Evolutionary conservation across 2,113 vertebrate genomes (phyloP), one percentile per base, ranked within the genome.

Genomic region (Lamprotornis superbus): DNA sequence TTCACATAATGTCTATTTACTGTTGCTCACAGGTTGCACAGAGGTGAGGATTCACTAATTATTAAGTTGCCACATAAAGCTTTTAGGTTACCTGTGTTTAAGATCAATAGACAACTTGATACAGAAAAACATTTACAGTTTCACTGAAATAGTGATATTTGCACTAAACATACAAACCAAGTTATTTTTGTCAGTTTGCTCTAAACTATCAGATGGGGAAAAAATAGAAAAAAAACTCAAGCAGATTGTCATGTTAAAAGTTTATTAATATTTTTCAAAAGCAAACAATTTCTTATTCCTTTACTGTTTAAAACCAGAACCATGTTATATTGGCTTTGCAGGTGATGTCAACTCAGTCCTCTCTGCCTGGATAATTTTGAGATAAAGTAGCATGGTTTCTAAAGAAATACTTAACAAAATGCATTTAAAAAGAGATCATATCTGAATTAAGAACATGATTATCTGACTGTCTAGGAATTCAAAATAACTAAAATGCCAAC

Each of bases 381-480:
- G 31, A 74, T 49, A 20, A 60, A 63, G 23, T 30, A 75, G 31
- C 5, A 39, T 7, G 40, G 17, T n/a, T 76, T 31, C 70, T 68
- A 83, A 88, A 44, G 9, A 77, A 90, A 78, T 53, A 47, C 27
- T 69, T 83, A 37, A 69, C 9, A 50, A 93, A 87, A 91, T 12
- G n/a, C 5, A 52, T 31, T 12, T 81, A 71, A 71, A 9, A 91
- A 52, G 19, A 90, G 56, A 24, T 30, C 16, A 7, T 35, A 67
- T 46, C 15, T 46, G 39, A 88, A 49, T 87, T 78, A 63, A 76
- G 30, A 94, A 73, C 25, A 67, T 25, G 20, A 47, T 50, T 65
- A 83, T n/a, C 65, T 73, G 47, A 81, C 82, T 56, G 46, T 77
- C 85, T 83, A 94, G 92, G 87, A 79, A 89, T 69, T n/a, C 69